Evolutionary conservation across 1,140 invertebrate genomes (phyloP), one percentile per base, ranked within the genome.

Genomic region (Euwallacea similis): DNA sequence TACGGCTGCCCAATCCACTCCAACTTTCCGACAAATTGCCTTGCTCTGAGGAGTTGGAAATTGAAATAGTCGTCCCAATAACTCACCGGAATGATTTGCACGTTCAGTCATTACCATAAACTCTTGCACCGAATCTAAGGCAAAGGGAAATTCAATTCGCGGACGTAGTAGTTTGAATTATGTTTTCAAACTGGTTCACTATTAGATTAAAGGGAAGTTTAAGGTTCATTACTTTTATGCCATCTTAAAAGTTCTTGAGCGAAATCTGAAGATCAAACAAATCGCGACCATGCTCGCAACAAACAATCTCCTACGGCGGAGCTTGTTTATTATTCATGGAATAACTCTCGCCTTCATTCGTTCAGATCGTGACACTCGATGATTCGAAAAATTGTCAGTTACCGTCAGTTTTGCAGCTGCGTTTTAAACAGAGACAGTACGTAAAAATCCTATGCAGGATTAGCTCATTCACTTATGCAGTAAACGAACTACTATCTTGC

Each of bases 181-280:
- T 33, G 21, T 33, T 33, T 33, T 33, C 21, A 33, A 33, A 33
- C 21, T 33, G 21, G 21, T 4, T 1, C 21, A 33, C 21, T 33
- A 33, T 33, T 33, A 33, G 21, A 33, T 33, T 33, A 33, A 33
- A 33, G 21, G 21, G 21, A 33, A 33, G 21, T 33, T 33, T 33
- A 33, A 33, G 21, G 21, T 33, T 33, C 21, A 33, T 33, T 33
- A 33, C 21, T 33, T 33, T 33, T 33, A 33, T 33, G 21, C 21
- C 4, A 33, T 33, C 21, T 33, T 33, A 33, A 33, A 33, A 33
- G 21, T 33, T 33, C 21, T 33, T 33, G 21, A 2, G 56, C 56
- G 15, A 46, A 46, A 63, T 63, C 61, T 63, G 47, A 63, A 63
- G 42, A 63, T 63, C 61, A 63, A 63, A 63, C 61, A 63, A 44